Evolutionary conservation across 1,140 invertebrate genomes (phyloP).

Genomic region (Psix sp.): DNA sequence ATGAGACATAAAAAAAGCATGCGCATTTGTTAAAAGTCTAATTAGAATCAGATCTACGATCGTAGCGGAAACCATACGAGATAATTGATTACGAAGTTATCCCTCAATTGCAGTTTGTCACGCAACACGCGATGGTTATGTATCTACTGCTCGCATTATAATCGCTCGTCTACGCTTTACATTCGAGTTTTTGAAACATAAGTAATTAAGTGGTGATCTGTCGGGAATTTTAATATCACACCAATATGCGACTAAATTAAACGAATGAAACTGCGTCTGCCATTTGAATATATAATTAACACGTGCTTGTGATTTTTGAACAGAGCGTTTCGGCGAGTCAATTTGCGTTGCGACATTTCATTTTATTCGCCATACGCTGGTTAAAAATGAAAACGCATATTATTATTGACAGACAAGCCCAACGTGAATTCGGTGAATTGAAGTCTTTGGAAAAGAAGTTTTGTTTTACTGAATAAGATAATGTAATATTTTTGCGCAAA

Average conservation of each 20-base stretch:
- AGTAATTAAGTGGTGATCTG: slow-evolving; percentile 32
- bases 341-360: too few relatives aligned
- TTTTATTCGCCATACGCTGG: too few relatives aligned
- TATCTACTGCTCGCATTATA: slow-evolving; percentile 23
- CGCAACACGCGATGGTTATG: slow-evolving; percentile 34
- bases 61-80: slow-evolving; percentile 5
- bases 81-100: slow-evolving; percentile 50
- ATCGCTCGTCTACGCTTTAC: slow-evolving; percentile 14
- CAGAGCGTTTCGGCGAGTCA: too few relatives aligned
- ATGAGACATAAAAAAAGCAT: slow-evolving; percentile 29
- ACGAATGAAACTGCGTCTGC: neutral
- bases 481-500: too few relatives aligned
- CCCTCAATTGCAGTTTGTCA: slow-evolving; percentile 51
- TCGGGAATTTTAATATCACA: slow-evolving; percentile 7
- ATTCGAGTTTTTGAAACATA: slow-evolving; percentile 16
- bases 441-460: too few relatives aligned
- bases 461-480: too few relatives aligned
- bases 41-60: slow-evolving; percentile 46
- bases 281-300: slow-evolving; percentile 8
- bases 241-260: slow-evolving; percentile 1
- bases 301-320: too few relatives aligned
- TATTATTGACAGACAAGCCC: too few relatives aligned
- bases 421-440: too few relatives aligned
- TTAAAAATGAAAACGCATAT: too few relatives aligned
- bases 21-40: slow-evolving; percentile 33